phyloP scores from a whole-genome alignment of 2,888 invertebrate genomes.

The Perdita meconis region DNA sequence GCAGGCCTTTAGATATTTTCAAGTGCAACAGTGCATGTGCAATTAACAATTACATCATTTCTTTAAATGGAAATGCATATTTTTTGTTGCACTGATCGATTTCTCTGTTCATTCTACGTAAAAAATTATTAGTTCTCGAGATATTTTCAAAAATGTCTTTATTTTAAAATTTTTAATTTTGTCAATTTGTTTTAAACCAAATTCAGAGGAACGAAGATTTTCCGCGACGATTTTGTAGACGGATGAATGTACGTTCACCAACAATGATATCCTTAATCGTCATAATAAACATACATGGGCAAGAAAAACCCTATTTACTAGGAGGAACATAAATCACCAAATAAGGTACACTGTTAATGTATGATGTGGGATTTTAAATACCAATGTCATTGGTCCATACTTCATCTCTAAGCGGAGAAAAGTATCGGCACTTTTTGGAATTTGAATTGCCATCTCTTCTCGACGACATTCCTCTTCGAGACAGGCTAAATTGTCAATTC shows the following conservation, averaged over 20 bases:
- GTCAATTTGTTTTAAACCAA: too few species aligned
- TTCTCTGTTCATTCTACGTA: too few species aligned
- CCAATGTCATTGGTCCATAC: neutral
- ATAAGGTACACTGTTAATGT: neutral
- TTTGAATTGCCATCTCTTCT: neutral
- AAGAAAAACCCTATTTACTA: neutral
- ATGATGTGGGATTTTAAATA: neutral
- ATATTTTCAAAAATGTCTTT: too few species aligned
- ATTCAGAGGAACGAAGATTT: too few species aligned
- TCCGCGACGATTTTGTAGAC: neutral
- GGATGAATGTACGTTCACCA: neutral
- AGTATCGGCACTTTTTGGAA: neutral
- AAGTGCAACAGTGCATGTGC: too few species aligned
- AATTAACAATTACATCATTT: too few species aligned
- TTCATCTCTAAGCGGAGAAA: neutral
- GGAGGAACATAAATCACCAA: too few species aligned
- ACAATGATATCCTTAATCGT: neutral
- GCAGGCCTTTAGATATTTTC: too few species aligned
- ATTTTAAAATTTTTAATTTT: too few species aligned
- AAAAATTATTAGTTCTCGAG: too few species aligned
- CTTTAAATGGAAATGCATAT: too few species aligned
- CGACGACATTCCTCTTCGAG: neutral
- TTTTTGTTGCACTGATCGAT: too few species aligned
- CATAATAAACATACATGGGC: neutral
- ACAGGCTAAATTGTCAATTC: neutral